Base-by-base conservation (phyloP, 2,797 vertebrate species). In the Syngnathus rostellatus region DNA sequence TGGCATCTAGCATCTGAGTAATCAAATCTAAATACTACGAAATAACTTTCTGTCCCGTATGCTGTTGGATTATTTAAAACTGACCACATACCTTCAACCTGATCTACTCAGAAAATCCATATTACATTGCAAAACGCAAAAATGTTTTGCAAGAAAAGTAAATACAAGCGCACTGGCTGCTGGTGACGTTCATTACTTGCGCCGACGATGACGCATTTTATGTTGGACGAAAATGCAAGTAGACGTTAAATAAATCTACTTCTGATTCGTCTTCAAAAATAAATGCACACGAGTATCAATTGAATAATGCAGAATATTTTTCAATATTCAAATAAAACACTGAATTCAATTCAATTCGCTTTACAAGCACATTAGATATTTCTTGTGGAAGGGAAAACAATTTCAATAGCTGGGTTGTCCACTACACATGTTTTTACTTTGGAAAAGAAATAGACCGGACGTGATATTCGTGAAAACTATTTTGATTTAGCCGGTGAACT, bases 361-460 rank as follows among this genome's bases (percentile, higher is more conserved):
- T 4, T 37, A 12, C 25, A 25, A 25, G 21, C 17, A 37, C 6
- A 16, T 17, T 2, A 16, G 6, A 37, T 31, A 57, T 8, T 37
- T 2, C 10, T 17, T 54, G 2, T 31, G 50, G 16, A 57, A 37
- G 3, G 1, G 6, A 7, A 17, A 57, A 57, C 5, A 17, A 38
- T 38, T 37, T 12, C 8, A 8, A n/a, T 2, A 23, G 21, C 10
- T 0, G 14, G 1, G 3, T 3, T 16, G 8, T 11, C 40, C 2
- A 8, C 8, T 7, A 16, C 31, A 31, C 31, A 8, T 17, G 0
- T 2, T 54, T 79, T 83, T 83, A 78, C 74, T 81, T 57, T 85
- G 79, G 31, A 83, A 83, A 69, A 62, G 23, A 4, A 7, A 45
- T 8, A 17, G 7, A 67, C 5, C 63, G 50, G 54, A 76, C 68